Base-by-base conservation (phyloP, 2,888 invertebrate species). In the Campoplex capitator region DNA sequence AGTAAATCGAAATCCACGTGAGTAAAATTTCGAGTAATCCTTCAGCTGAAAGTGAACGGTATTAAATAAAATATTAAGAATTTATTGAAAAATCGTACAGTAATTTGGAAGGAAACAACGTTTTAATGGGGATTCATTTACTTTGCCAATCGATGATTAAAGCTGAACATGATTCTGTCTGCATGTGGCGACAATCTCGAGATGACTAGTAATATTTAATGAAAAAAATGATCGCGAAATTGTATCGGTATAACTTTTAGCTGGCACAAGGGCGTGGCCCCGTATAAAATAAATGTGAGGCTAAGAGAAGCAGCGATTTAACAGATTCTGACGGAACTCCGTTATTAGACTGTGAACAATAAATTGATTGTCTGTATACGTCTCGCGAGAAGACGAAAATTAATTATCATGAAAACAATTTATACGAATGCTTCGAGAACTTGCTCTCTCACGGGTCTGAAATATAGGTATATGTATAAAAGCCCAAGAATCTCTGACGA, bases 371-470 rank as follows among this genome's bases (percentile, higher is more conserved):
- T 82, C 65, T 38, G 13, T 45, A 32, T 54, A 62, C 16, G 18
- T 45, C 38, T 38, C 38, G 3, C 38, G 75, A 54, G 45, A 78
- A 75, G 78, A 84, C 82, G 75, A 65, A 70, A 82, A 87, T 87
- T 87, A 87, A 87, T 87, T 87, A 84, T 82, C 75, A 62, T n/a
- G 84, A 82, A 84, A 84, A 82, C 87, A 84, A 84, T 82, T 56
- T 73, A 70, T 28, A 18, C 28, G 35, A 32, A 75, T 75, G 35
- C 68, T 56, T 65, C 35, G 28, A 35, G 23, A 48, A 56, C 32
- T 58, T 58, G 56, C 70, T n/a, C 6, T 11, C 6, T 28, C 23
- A 32, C 16, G 2, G 35, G 38, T 9, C 32, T 32, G 13, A 32
- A 32, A 28, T 70, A 32, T 51, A 23, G 23, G 23, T 23, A n/a